Evolutionary conservation across 2,797 vertebrate genomes (phyloP).

Genomic region (Sebastiscus albofasciatus): DNA sequence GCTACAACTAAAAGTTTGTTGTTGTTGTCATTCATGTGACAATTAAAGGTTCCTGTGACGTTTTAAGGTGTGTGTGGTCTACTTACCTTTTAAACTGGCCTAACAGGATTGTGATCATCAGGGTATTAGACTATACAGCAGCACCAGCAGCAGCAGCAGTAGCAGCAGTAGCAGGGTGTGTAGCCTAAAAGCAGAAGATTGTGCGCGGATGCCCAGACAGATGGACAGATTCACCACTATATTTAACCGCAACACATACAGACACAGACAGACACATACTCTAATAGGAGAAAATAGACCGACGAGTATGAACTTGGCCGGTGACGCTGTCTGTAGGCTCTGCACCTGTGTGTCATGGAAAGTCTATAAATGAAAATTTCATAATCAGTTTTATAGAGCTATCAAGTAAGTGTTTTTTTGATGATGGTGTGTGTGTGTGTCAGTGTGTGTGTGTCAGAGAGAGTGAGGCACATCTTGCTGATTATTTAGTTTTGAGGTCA

Average conservation of each 20-base stretch:
- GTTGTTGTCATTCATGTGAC: constrained; percentile 14
- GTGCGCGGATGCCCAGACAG: constrained; percentile 62
- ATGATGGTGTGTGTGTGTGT: background rate
- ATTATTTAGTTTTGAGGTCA: constrained; percentile 68
- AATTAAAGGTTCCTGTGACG: background rate
- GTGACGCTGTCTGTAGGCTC: constrained; percentile 36
- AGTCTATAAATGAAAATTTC: constrained; percentile 24
- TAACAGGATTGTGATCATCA: constrained; percentile 5
- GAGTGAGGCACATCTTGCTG: constrained; percentile 44
- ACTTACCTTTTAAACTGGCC: constrained; percentile 13
- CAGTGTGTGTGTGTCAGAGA: background rate
- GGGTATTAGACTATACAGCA: background rate
- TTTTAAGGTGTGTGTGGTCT: background rate
- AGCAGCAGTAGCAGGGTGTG: constrained; percentile 11
- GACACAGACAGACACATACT: constrained; percentile 67
- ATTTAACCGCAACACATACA: constrained; percentile 71
- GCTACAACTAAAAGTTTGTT: background rate
- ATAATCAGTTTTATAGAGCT: constrained; percentile 2
- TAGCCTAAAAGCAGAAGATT: constrained; percentile 27
- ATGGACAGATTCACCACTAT: constrained; percentile 78
- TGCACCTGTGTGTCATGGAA: constrained; percentile 51
- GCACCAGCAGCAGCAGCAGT: constrained; percentile 22
- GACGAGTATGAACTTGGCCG: constrained; percentile 72
- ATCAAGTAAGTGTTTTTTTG: constrained; percentile 1
- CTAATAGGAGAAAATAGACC: constrained; percentile 80